These are phyloP conservation scores for Sylvietta virens DNA, from an alignment of 2,113 vertebrate genomes.

Conservation along the genomic window DNA sequence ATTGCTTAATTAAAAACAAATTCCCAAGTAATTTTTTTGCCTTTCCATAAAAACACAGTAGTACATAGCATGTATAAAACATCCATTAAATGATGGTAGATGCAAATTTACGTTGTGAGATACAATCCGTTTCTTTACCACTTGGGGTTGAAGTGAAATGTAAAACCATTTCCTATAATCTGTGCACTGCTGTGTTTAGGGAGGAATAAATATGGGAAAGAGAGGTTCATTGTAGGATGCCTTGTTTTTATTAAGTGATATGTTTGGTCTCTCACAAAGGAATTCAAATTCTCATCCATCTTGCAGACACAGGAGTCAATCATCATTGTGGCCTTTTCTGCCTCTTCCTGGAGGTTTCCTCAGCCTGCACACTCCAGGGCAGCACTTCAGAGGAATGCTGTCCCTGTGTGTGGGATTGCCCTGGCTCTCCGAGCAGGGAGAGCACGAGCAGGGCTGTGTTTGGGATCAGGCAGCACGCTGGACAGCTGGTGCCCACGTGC, in stretches of 20 bases:
- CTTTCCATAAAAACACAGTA: slow-evolving; percentile 60
- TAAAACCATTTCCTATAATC: slow-evolving; percentile 34
- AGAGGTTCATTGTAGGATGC: slow-evolving; percentile 26
- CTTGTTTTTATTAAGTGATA: slow-evolving; percentile 21
- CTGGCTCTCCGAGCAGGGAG: background rate
- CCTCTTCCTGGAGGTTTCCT: background rate
- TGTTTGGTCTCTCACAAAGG: background rate
- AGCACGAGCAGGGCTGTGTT: background rate
- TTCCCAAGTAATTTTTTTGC: slow-evolving; percentile 69
- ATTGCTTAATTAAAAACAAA: slow-evolving; percentile 79
- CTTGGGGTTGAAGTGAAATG: slow-evolving; percentile 45
- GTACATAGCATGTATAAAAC: slow-evolving; percentile 42
- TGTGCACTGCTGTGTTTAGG: slow-evolving; percentile 39
- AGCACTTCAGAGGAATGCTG: background rate
- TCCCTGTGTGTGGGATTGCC: background rate
- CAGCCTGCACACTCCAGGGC: background rate
- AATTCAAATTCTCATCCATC: background rate
- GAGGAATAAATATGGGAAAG: slow-evolving; percentile 23
- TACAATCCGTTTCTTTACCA: slow-evolving; percentile 20
- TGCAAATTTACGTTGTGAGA: slow-evolving; percentile 28
- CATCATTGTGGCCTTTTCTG: background rate
- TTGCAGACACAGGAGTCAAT: background rate
- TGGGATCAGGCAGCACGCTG: accelerated
- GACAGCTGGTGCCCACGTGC: accelerated
- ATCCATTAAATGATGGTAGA: slow-evolving; percentile 53